Base-by-base conservation (phyloP, 92 coral and sea anemone species). In the Umimayanthus kanabou region DNA sequence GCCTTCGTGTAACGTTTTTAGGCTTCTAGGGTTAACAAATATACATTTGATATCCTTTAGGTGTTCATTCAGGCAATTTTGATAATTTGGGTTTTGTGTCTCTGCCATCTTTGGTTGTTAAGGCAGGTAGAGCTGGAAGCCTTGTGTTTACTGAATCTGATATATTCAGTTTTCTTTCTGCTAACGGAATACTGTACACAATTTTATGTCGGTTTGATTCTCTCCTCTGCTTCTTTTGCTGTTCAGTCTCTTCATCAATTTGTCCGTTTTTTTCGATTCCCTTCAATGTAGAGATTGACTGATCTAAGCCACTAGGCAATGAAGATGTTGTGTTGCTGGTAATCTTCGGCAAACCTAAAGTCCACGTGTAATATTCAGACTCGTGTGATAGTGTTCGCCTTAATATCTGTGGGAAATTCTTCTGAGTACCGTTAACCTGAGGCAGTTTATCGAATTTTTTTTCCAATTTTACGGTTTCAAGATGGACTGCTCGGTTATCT, bases 281-380 rank as follows among this genome's bases (percentile, higher is more conserved):
- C 49, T 69, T 6, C 43, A 39, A 20, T 16, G 29, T 39, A 58
- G 85, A 61, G 30, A 47, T 50, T 73, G 85, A 80, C 28, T 85
- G 42, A 37, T 72, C 77, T 65, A 88, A 58, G 39, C 66, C 29
- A 22, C 8, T 55, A 6, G 39, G 39, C 16, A 33, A 33, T 67
- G 76, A 77, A 11, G 18, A 39, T 14, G 78, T 69, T 43, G 69
- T 42, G 40, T 85, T 87, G 64, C 89, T 90, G n/a, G 91, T 92
- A 18, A 92, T 77, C 28, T 67, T 90, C 9, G 96, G 96, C 3
- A 95, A 82, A 2, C 96, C 98, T 26, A 93, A 88, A 3, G 94
- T 93, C 98, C 98, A 93, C 37, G 96, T 93, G 80, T 85, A 95
- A 61, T 88, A 95, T 55, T 95, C 96, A 0, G 98, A 95, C 79